Evolutionary conservation across 2,888 invertebrate species (phyloP).

Genomic region (Diabrotica balteata): DNA sequence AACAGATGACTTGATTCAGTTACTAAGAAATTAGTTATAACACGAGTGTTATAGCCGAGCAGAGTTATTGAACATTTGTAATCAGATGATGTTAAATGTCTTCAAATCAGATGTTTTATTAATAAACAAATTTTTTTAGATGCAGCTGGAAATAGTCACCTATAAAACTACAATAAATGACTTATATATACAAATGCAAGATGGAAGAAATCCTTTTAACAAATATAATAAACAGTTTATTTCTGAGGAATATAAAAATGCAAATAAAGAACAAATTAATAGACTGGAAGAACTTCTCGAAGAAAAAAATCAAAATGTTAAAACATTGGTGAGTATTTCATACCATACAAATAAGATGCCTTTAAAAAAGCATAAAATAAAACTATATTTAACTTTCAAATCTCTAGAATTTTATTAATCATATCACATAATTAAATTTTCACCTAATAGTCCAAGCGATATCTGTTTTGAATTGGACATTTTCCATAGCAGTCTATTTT

Average conservation of each 20-base stretch:
- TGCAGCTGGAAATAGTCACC: slow-evolving; percentile 45
- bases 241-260: slow-evolving; percentile 48
- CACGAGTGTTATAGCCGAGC: too few species aligned
- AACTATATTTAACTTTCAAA: too few species aligned
- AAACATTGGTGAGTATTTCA: slow-evolving; percentile 38
- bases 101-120: not conserved
- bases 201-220: slow-evolving; percentile 47
- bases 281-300: slow-evolving; percentile 46
- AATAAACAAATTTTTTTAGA: slow-evolving; percentile 34
- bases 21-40: too few species aligned
- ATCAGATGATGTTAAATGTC: too few species aligned
- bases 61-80: too few species aligned
- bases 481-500: too few species aligned
- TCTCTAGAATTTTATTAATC: too few species aligned
- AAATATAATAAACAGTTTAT: slow-evolving; percentile 44
- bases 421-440: too few species aligned
- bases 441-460: too few species aligned
- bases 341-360: not conserved
- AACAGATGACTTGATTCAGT: too few species aligned
- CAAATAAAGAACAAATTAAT: slow-evolving; percentile 46
- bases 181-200: slow-evolving; percentile 46
- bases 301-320: slow-evolving; percentile 43
- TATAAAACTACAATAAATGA: slow-evolving; percentile 48
- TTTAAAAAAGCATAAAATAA: not conserved
- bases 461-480: too few species aligned